Base-by-base conservation (phyloP, 1,140 invertebrate species). In the Oryctes rhinoceros region DNA sequence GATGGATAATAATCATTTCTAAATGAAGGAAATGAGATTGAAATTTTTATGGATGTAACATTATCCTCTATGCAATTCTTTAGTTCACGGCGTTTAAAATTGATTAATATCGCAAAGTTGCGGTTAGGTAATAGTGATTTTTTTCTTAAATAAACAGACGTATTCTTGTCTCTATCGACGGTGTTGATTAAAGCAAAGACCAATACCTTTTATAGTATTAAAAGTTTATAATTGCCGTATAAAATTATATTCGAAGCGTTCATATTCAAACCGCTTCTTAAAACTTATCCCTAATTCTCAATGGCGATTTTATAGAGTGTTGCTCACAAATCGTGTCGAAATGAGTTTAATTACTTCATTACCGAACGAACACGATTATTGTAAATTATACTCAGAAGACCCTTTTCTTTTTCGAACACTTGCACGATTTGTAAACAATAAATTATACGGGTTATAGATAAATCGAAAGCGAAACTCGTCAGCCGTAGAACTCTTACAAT, bases 381-480 rank as follows among this genome's bases (percentile, higher is more conserved):
- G 53, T 62, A 62, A 24, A 67, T 67, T 18, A 53, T 53, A 53
- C 9, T 18, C 1, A 53, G 49, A 53, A 53, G 49, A 53, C n/a
- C 49, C 49, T 53, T 53, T 53, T 18, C n/a, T 53, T 53, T 30
- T 30, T 30, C 24, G 24, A 48, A 48, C n/a, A 6, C 49, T 15
- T 53, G 49, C 49, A 35, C 9, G 10, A 24, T 30, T 67, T 67
- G 18, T 24, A 35, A 67, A 4, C 10, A 20, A 67, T 67, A 67
- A 67, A 67, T 67, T 18, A 18, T 13, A 9, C 30, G 65, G 65
- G 24, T 67, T 35, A 20, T 4, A 4, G 18, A 67, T 11, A 35
- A 67, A 67, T 5, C 30, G 65, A 67, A 67, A 67, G 65, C 65
- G 65, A 67, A 24, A 67, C 65, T 67, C 9, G 0, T 18, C 53